A percentile compares a stretch with the other conserved stretches of the same genome.
These are phyloP conservation scores for Procavia capensis DNA, from an alignment of 2,113 vertebrate genomes.

Conservation along the genomic window DNA sequence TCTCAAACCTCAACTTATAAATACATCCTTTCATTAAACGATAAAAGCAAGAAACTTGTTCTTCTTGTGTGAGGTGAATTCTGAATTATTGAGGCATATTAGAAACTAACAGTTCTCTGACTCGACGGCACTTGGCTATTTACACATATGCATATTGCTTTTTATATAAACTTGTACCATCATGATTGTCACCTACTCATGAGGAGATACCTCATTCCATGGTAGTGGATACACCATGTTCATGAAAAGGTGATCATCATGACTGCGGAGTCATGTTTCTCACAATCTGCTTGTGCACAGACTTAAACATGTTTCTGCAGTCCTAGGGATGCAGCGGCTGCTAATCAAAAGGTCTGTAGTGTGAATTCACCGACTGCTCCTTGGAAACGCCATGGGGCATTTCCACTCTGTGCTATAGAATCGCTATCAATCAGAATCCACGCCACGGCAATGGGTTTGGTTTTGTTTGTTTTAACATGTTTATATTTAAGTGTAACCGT, in stretches of 20 bases:
- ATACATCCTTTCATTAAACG: neutral
- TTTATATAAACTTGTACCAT: slow-evolving; percentile 21
- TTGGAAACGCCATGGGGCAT: too few species aligned
- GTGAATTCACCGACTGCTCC: too few species aligned
- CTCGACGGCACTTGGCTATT: neutral
- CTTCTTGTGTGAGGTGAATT: neutral
- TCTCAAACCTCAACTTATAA: neutral
- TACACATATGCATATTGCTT: neutral
- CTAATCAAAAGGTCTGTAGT: too few species aligned
- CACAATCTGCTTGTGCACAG: neutral
- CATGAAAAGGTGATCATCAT: neutral
- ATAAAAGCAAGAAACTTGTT: neutral
- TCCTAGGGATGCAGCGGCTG: too few species aligned
- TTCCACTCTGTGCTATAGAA: too few species aligned
- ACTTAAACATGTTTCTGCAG: neutral
- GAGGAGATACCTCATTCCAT: neutral
- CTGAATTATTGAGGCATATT: slow-evolving; percentile 15
- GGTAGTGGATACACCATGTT: neutral
- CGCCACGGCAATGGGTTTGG: too few species aligned
- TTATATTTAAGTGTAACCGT: slow-evolving; percentile 1
- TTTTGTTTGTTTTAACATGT: neutral
- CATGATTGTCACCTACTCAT: neutral
- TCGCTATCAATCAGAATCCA: too few species aligned
- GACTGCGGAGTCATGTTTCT: neutral
- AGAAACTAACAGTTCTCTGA: neutral